Evolutionary conservation across 2,888 invertebrate genomes (phyloP).

Genomic region (Macrosiphum euphorbiae): DNA sequence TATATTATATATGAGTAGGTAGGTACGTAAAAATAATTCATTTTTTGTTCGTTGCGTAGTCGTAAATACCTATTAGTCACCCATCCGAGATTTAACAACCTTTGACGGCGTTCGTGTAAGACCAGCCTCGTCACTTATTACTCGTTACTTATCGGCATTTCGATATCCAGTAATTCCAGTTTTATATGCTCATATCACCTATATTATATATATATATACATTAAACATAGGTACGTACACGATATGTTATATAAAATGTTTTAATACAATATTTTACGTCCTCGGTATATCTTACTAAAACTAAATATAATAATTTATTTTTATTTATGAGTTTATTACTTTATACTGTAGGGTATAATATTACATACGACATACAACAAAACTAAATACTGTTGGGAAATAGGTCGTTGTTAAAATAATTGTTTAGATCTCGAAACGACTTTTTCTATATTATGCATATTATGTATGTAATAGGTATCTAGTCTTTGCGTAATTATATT

Average conservation of each 20-base stretch:
- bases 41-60: neutral
- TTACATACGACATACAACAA: neutral
- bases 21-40: slow-evolving; percentile 5
- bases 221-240: neutral
- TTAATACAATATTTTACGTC: neutral
- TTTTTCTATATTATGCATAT: neutral
- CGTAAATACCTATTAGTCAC: slow-evolving; percentile 26
- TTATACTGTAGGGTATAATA: neutral
- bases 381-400: neutral
- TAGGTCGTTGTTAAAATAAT: neutral
- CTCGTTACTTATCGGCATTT: neutral
- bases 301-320: slow-evolving; percentile 3
- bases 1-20: neutral
- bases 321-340: neutral
- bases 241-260: neutral
- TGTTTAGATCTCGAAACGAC: neutral
- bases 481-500: neutral
- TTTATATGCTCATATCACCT: neutral
- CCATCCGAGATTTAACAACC: slow-evolving; percentile 35
- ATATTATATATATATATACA: neutral
- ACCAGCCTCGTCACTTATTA: neutral
- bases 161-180: neutral
- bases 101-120: slow-evolving; percentile 14
- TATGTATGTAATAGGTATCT: neutral
- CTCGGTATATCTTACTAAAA: neutral